Conservation (phyloP, 2,797 vertebrate species). For the Siniperca scherzeri region DNA sequence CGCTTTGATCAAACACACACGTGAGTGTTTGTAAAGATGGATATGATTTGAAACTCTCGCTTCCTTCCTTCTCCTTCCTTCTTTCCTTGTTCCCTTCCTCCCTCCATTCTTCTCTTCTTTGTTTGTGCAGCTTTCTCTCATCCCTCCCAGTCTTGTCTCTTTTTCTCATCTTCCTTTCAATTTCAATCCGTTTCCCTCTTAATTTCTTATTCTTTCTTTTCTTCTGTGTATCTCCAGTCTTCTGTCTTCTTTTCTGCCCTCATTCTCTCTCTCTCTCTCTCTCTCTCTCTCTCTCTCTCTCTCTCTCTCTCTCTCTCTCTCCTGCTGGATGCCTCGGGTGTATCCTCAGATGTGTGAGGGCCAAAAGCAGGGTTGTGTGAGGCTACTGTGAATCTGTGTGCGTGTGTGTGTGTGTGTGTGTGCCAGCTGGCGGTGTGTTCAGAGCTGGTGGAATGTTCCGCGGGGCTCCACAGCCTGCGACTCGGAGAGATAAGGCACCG, state of each 20-base stretch:
- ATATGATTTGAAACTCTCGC: constrained; percentile 4
- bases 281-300: constrained; percentile 6
- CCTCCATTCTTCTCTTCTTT: neutral
- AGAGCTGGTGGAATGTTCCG: constrained; percentile 81
- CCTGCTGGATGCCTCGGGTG: constrained; percentile 68
- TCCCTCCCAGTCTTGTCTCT: neutral
- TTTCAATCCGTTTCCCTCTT: neutral
- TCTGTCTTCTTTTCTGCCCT: constrained; percentile 52
- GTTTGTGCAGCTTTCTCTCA: neutral
- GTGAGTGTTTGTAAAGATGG: constrained; percentile 35
- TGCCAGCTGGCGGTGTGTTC: constrained; percentile 77
- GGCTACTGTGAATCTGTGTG: constrained; percentile 51
- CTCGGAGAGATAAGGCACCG: constrained; percentile 75
- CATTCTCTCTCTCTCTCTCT: constrained; percentile 43
- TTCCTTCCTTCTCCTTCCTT: neutral
- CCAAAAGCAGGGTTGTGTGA: constrained; percentile 71
- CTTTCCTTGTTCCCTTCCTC: neutral
- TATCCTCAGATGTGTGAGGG: constrained; percentile 75
- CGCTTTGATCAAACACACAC: constrained; percentile 69
- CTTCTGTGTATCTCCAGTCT: constrained; percentile 10
- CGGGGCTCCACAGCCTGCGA: constrained; percentile 73
- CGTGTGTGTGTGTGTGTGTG: constrained; percentile 46
- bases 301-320: constrained; percentile 46
- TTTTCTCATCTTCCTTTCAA: neutral
- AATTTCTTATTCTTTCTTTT: constrained; percentile 9